Conservation (phyloP, 2,113 vertebrate species). For the Plotosus lineatus region DNA sequence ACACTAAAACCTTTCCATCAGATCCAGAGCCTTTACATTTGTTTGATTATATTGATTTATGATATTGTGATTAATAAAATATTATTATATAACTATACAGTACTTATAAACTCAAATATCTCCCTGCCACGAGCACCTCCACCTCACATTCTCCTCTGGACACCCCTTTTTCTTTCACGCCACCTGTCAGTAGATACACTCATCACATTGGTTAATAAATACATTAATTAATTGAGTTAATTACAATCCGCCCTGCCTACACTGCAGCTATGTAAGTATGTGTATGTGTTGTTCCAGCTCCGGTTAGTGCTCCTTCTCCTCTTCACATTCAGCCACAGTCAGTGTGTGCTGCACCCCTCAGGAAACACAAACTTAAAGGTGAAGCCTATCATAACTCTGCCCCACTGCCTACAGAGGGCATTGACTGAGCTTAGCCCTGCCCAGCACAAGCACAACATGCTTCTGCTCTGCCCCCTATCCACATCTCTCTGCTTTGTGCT, state of each 20-base stretch:
- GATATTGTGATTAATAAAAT: too few relatives aligned
- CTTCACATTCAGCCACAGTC: slow-evolving; percentile 73
- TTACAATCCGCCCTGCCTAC: not conserved
- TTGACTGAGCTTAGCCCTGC: slow-evolving; percentile 59
- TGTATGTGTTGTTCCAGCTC: slow-evolving; percentile 72
- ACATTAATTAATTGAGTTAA: not conserved
- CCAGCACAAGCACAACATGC: not conserved
- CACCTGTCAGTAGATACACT: slow-evolving; percentile 44
- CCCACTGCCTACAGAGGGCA: slow-evolving; percentile 67
- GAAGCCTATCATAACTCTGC: slow-evolving; percentile 48
- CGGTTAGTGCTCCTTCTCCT: slow-evolving; percentile 61
- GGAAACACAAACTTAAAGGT: slow-evolving; percentile 69
- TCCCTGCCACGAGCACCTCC: not conserved
- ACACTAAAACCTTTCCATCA: not conserved
- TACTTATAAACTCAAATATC: too few relatives aligned
- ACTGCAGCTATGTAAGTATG: not conserved
- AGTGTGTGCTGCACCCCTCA: slow-evolving; percentile 67
- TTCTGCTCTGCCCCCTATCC: slow-evolving; percentile 37
- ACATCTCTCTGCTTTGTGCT: slow-evolving; percentile 23
- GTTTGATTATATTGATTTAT: too few relatives aligned
- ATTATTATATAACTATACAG: too few relatives aligned
- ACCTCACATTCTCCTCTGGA: not conserved
- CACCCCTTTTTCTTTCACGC: not conserved
- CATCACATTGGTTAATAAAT: not conserved
- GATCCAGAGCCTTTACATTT: too few relatives aligned